Evolutionary conservation across 1,140 invertebrate genomes (phyloP).

Genomic region (Panagrolaimus sp.): DNA sequence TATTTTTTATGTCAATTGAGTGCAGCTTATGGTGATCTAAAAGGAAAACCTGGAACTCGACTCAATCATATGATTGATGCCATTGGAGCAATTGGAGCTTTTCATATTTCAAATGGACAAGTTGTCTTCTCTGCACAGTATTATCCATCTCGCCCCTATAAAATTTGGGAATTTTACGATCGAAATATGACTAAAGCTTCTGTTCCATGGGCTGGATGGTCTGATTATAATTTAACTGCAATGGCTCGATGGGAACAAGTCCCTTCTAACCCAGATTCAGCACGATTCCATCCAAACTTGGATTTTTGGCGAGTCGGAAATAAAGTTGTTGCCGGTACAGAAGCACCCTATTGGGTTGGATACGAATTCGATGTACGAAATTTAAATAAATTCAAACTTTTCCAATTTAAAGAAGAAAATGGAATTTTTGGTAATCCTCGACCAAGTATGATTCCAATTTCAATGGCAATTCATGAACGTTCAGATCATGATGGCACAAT

Average conservation of each 20-base stretch:
- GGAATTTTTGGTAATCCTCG: constrained; percentile 49
- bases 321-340: constrained; percentile 51
- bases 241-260: constrained; percentile 57
- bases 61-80: constrained; percentile 58
- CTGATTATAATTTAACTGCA: constrained; percentile 56
- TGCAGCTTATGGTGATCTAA: constrained; percentile 49
- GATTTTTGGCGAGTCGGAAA: constrained; percentile 56
- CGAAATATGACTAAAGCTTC: constrained; percentile 50
- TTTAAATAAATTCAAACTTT: constrained; percentile 53
- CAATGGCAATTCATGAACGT: constrained; percentile 57
- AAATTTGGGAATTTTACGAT: constrained; percentile 58
- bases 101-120: constrained; percentile 55
- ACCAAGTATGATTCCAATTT: constrained; percentile 55
- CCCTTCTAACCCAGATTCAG: constrained; percentile 49
- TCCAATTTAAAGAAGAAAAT: constrained; percentile 55
- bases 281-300: constrained; percentile 56
- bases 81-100: constrained; percentile 54
- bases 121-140: constrained; percentile 55
- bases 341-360: constrained; percentile 57
- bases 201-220: constrained; percentile 58
- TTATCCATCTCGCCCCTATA: constrained; percentile 55
- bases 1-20: constrained; percentile 57
- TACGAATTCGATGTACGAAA: constrained; percentile 56
- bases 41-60: constrained; percentile 47
- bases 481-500: constrained; percentile 52